Conservation (phyloP, 2,888 invertebrate genomes). For the Erpobdella octoculata region DNA sequence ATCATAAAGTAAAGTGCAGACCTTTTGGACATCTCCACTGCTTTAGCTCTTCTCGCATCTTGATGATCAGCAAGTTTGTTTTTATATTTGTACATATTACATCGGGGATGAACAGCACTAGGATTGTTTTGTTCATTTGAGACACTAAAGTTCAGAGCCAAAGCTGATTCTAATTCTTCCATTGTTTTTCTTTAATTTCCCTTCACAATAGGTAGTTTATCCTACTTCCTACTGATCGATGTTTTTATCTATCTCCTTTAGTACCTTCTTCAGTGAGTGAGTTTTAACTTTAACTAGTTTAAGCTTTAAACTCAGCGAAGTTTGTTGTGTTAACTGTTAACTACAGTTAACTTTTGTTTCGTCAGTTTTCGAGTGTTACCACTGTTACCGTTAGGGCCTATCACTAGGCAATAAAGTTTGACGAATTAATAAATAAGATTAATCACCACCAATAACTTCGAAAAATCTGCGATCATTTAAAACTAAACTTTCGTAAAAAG, state of each 20-base stretch:
- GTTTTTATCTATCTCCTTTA: background rate
- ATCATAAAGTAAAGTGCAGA: too few species aligned
- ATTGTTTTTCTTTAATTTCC: background rate
- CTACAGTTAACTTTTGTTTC: too few species aligned
- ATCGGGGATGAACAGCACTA: background rate
- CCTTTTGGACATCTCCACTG: background rate
- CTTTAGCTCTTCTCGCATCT: background rate
- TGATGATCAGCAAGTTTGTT: background rate
- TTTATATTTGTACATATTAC: background rate
- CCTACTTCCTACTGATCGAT: background rate
- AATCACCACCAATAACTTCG: too few species aligned
- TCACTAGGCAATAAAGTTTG: too few species aligned
- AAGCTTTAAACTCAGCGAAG: too few species aligned
- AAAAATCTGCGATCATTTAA: too few species aligned
- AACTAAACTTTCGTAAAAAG: too few species aligned
- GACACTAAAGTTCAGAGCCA: background rate
- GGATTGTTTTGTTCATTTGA: background rate
- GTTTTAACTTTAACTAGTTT: too few species aligned
- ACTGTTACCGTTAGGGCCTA: too few species aligned
- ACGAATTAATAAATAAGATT: too few species aligned
- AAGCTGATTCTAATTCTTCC: background rate
- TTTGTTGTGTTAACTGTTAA: too few species aligned
- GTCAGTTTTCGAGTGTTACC: too few species aligned
- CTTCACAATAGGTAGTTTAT: background rate
- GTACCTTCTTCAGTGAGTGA: background rate